Evolutionary conservation across 2,797 vertebrate genomes (phyloP).

Genomic region (Holocentrus rufus): DNA sequence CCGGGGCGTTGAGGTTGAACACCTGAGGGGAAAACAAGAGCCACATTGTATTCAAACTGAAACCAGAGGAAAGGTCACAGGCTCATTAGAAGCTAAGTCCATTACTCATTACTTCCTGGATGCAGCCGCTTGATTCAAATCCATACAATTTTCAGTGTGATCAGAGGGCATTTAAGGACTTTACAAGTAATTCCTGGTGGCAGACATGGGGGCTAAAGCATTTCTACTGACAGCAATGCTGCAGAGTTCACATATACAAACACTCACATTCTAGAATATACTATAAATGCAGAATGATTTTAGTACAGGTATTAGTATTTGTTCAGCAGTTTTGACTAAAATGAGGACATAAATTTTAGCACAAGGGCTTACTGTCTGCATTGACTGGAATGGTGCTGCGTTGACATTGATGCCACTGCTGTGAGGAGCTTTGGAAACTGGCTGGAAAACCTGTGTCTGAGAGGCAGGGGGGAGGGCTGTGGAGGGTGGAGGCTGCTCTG

Average conservation of each 20-base stretch:
- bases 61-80: conserved; percentile 61
- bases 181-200: conserved; percentile 5
- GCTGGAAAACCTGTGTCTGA: conserved; percentile 94
- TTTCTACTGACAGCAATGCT: conserved; percentile 16
- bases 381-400: conserved; percentile 99
- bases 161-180: conserved; percentile 37
- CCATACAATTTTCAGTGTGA: conserved; percentile 23
- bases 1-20: conserved; percentile 98
- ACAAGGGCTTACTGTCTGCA: conserved; percentile 90
- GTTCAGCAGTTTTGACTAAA: conserved; percentile 1
- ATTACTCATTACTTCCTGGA: conserved; percentile 46
- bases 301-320: background rate
- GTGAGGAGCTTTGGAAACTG: conserved; percentile 93
- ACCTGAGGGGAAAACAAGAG: conserved; percentile 82
- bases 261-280: background rate
- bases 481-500: conserved; percentile 90
- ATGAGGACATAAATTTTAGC: background rate
- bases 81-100: conserved; percentile 46
- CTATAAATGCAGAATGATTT: conserved; percentile 6
- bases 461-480: conserved; percentile 87
- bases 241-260: conserved; percentile 3
- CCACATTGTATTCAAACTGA: conserved; percentile 58
- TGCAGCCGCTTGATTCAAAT: conserved; percentile 36
- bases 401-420: conserved; percentile 98
- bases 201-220: conserved; percentile 15